A percentile compares a stretch with the other conserved stretches of the same genome.
Evolutionary conservation across 2,888 invertebrate species (phyloP).

Genomic region (Acrobasis repandana): DNA sequence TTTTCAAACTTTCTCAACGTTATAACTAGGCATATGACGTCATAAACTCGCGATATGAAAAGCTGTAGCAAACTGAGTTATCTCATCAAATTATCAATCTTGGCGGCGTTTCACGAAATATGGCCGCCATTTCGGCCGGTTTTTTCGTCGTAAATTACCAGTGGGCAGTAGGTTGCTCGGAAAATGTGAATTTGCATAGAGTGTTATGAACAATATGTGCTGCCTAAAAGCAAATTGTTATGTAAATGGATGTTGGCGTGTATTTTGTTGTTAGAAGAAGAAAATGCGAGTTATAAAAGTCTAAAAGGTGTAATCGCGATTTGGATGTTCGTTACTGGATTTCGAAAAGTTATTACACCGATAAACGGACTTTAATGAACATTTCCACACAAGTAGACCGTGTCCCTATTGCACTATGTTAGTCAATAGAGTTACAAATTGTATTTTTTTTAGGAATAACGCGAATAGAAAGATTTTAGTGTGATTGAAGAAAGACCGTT

Average conservation of each 20-base stretch:
- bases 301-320: too few relatives aligned
- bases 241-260: slow-evolving; percentile 9
- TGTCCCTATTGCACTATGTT: too few relatives aligned
- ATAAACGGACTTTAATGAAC: too few relatives aligned
- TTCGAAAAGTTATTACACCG: too few relatives aligned
- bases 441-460: too few relatives aligned
- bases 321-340: not conserved
- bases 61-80: slow-evolving; percentile 19
- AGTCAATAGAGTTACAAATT: too few relatives aligned
- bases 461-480: too few relatives aligned
- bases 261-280: not conserved
- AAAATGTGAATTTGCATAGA: slow-evolving; percentile 19
- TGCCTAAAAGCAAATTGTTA: slow-evolving; percentile 17
- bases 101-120: slow-evolving; percentile 16
- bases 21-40: slow-evolving; percentile 7
- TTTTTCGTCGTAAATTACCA: slow-evolving; percentile 16
- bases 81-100: slow-evolving; percentile 24
- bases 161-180: slow-evolving; percentile 7
- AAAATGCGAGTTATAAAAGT: not conserved
- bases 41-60: slow-evolving; percentile 5
- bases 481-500: too few relatives aligned
- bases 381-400: too few relatives aligned
- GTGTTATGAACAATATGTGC: slow-evolving; percentile 13
- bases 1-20: not conserved
- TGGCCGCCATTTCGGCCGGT: slow-evolving; percentile 11